Evolutionary conservation across 53 echinoderm and acorn worm species (phyloP), one percentile per base, ranked within the genome.

Genomic region (Stichopus horrens): DNA sequence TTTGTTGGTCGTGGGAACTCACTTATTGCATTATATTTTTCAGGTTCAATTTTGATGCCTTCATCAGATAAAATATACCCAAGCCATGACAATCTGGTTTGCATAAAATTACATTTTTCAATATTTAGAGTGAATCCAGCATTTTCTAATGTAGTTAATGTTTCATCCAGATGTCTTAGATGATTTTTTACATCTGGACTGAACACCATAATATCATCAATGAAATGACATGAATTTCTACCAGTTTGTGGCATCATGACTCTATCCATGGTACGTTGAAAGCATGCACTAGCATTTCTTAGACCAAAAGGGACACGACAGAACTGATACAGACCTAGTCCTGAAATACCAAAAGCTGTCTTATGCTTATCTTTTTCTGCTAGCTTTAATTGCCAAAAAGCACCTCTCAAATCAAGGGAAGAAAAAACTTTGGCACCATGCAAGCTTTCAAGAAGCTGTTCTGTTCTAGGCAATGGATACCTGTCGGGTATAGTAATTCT

Each of bases 381-480:
- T 21, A 83, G 63, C 58, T 60, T 58, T n/a, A 83, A 11, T 18
- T 83, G 83, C 59, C 83, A 83, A 16, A 58, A 83, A 83, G 83
- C 83, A 83, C 83, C 83, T 83, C 58, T 83, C 11, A 83, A 59
- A 58, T 83, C 83, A 18, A 83, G 20, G 8, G 59, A 59, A 83
- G 59, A 58, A 21, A 83, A 83, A n/a, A 83, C 23, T 83, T 57
- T 77, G 37, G 77, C 88, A 23, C 88, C 88, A 88, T 88, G 88
- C 52, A 88, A 58, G 7, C 9, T 83, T 58, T 83, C 83, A 4
- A 83, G 18, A 22, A 83, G 23, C 23, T 57, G 83, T 54, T 83
- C 83, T 16, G 83, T 58, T 4, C 22, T 83, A 6, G 59, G 88
- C 3, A 88, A 60, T 21, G 78, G 79, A 55, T 88, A 88, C 7